A percentile compares a stretch with the other conserved stretches of the same genome.
Evolutionary conservation across 1,140 invertebrate species (phyloP).

Genomic region (Anthonomus grandis): DNA sequence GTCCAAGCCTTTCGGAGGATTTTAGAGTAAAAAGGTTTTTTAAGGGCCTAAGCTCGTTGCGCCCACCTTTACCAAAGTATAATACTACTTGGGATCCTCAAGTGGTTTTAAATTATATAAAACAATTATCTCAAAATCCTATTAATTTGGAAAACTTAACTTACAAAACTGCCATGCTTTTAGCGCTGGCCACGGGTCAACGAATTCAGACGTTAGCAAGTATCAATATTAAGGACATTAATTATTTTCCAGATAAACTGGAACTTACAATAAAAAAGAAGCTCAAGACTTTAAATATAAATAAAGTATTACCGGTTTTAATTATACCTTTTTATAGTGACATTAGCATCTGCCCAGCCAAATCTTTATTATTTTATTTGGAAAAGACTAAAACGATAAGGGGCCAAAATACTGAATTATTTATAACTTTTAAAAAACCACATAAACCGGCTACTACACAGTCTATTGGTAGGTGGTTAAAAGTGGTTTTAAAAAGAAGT

Average conservation of each 20-base stretch:
- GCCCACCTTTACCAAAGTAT: slow-evolving; percentile 4
- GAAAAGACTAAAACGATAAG: slow-evolving; percentile 1
- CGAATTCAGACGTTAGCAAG: slow-evolving; percentile 7
- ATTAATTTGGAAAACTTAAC: neutral
- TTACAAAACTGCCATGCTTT: neutral
- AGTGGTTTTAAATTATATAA: slow-evolving; percentile 3
- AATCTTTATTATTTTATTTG: slow-evolving; percentile 1
- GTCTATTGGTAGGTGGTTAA: slow-evolving; percentile 33
- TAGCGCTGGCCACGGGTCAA: slow-evolving; percentile 9
- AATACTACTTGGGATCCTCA: slow-evolving; percentile 11
- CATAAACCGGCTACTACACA: slow-evolving; percentile 22
- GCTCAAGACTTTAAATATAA: slow-evolving; percentile 1
- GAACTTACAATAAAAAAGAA: neutral
- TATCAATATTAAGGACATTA: slow-evolving; percentile 9
- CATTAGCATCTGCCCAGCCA: neutral
- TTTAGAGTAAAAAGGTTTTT: slow-evolving; percentile 9
- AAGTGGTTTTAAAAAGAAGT: no score
- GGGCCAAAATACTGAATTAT: neutral
- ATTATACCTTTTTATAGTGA: slow-evolving; percentile 3
- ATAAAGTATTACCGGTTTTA: neutral
- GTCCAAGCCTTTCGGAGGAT: neutral
- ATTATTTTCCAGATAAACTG: neutral
- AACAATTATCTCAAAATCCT: neutral
- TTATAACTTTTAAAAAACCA: slow-evolving; percentile 28
- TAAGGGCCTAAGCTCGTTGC: neutral